A percentile compares a stretch with the other conserved stretches of the same genome.
phyloP scores from a whole-genome alignment of 37 sponge, comb jelly and placozoan genomes.

The Tethya wilhelma region DNA sequence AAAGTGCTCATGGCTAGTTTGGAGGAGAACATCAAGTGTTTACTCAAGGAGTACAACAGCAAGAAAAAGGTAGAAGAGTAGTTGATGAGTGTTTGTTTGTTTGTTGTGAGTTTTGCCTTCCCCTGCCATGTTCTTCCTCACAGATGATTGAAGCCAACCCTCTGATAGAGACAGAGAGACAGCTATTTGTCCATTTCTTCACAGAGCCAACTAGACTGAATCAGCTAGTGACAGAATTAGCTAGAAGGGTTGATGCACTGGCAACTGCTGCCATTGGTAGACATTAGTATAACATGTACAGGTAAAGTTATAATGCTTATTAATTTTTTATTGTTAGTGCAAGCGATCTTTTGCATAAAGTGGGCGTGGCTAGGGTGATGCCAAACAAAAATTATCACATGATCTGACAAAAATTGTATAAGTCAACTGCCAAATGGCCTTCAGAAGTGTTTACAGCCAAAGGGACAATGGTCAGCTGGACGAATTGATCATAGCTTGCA shows the following conservation, averaged over 20 bases:
- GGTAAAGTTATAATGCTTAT: too few species aligned
- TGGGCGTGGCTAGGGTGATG: too few species aligned
- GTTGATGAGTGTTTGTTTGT: neutral
- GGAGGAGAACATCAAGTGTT: slow-evolving; percentile 41
- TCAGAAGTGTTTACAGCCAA: too few species aligned
- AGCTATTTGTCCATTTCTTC: slow-evolving; percentile 73
- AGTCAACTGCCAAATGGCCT: too few species aligned
- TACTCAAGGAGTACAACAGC: slow-evolving; percentile 19
- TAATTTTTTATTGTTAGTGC: too few species aligned
- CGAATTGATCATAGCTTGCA: too few species aligned
- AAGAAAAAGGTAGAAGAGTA: slow-evolving; percentile 34
- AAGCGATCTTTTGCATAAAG: too few species aligned
- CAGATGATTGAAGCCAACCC: slow-evolving; percentile 43
- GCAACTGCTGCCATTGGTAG: slow-evolving; percentile 34
- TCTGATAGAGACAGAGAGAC: slow-evolving; percentile 39
- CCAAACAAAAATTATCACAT: too few species aligned
- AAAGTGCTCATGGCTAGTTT: neutral
- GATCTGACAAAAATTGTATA: too few species aligned
- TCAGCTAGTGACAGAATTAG: slow-evolving; percentile 30
- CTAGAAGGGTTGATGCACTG: slow-evolving; percentile 29
- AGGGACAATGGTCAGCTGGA: too few species aligned
- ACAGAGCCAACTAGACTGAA: slow-evolving; percentile 50
- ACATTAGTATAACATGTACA: too few species aligned
- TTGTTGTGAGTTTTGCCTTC: neutral
- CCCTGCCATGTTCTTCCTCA: too few species aligned